Base-by-base conservation (phyloP, 1,140 invertebrate species). In the Thrips palmi region DNA sequence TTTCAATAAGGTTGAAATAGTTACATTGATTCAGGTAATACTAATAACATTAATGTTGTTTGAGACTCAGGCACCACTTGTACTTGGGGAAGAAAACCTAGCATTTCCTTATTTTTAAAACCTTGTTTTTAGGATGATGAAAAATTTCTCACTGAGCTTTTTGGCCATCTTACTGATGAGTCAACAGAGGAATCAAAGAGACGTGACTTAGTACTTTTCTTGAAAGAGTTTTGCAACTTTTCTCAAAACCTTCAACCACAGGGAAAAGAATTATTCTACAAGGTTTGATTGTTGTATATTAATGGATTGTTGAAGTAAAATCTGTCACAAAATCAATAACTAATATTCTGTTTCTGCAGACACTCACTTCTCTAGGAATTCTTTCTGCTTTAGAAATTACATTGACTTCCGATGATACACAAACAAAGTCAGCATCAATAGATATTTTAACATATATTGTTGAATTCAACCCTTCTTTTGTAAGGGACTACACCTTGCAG, bases 1-100 rank as follows among this genome's bases (percentile, higher is more conserved):
- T 69, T 98, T 99, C 62, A 97, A 97, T 62, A 97, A 99, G 68
- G 86, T 97, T 49, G 94, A 99, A 72, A 99, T 99, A 60, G 93
- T 98, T 34, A 92, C 84, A 45, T 70, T 96, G 50, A 88, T 99
- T 54, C 91, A 97, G 63, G 74, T 77, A 55, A 37, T 38, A 32
- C 25, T 27, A 27, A 27, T 27, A 27, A 27, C n/a, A 27, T n/a
- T n/a, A 27, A n/a, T n/a, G n/a, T n/a, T n/a, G n/a, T n/a, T n/a
- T n/a, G n/a, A n/a, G n/a, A n/a, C n/a, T n/a, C n/a, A n/a, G n/a
- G n/a, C n/a, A n/a, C n/a, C n/a, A n/a, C n/a, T n/a, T n/a, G n/a
- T n/a, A n/a, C n/a, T n/a, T n/a, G n/a, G n/a, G n/a, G n/a, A n/a
- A n/a, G n/a, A n/a, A n/a, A n/a, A n/a, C n/a, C n/a, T n/a, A n/a